Percentiles rank a stretch among this genome's conserved stretches.
These are phyloP conservation scores for Athripsodes cinereus DNA, from an alignment of 2,888 invertebrate genomes.

Conservation along the genomic window DNA sequence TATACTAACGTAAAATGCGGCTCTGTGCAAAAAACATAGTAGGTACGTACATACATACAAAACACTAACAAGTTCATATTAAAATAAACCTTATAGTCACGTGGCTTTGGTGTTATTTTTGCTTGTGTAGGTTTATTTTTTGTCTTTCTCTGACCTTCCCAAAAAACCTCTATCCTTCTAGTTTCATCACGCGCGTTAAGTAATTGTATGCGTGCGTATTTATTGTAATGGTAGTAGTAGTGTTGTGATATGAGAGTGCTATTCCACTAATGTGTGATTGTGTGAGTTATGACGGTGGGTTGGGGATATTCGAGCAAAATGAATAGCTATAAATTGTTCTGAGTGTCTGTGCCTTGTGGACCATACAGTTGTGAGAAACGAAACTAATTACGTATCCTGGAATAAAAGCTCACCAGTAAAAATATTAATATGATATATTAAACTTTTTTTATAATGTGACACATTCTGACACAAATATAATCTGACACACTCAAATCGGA, in stretches of 20 bases:
- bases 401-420: too few relatives aligned
- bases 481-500: too few relatives aligned
- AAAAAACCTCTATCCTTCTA: slow-evolving; percentile 23
- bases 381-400: too few relatives aligned
- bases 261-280: slow-evolving; percentile 4
- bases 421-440: too few relatives aligned
- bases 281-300: slow-evolving; percentile 4
- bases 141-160: slow-evolving; percentile 13
- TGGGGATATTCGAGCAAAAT: slow-evolving; percentile 19
- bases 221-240: too few relatives aligned
- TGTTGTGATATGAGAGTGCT: background rate
- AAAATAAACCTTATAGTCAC: slow-evolving; percentile 3
- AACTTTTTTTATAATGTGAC: too few relatives aligned
- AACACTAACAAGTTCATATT: background rate
- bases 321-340: slow-evolving; percentile 27
- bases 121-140: background rate
- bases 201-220: too few relatives aligned
- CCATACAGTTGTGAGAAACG: too few relatives aligned
- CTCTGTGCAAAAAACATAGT: slow-evolving; percentile 3
- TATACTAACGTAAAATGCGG: slow-evolving; percentile 22
- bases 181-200: slow-evolving; percentile 22
- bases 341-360: slow-evolving; percentile 6
- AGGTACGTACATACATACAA: too few relatives aligned
- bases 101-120: slow-evolving; percentile 5
- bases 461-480: too few relatives aligned